Evolutionary conservation across 2,888 invertebrate species (phyloP), one percentile per base, ranked within the genome.

Genomic region (Phengaris arion): DNA sequence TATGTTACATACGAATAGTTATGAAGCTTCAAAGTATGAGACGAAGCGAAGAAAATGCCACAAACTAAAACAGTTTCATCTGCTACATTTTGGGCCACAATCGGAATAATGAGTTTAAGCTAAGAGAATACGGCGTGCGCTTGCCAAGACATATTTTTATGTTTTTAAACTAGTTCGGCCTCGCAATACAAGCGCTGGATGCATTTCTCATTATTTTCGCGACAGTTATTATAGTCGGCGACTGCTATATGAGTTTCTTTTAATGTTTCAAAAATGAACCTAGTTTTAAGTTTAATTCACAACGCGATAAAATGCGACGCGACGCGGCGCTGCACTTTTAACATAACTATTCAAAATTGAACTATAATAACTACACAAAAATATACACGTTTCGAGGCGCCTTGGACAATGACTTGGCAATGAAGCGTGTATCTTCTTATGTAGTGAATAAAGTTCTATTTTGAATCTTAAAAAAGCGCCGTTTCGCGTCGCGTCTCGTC

Each of bases 111-210:
- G 69, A 69, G 13, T 68, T 68, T 68, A 13, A 68, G 68, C 68
- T 69, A 69, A 69, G 69, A 69, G 48, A 69, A 69, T 48, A 48
- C 69, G 46, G 69, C 46, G 69, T 15, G 59, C 46, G 68, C n/a
- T 68, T 69, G 69, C 69, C 69, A 69, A 69, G 69, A 69, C 69
- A 69, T 69, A 48, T 69, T 69, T 69, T 69, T 69, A 69, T 69
- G 48, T 48, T 69, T 69, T 69, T 48, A 69, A 69, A 69, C n/a
- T 69, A 69, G 69, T 69, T 13, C 48, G 69, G 68, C 45, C 46
- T 59, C 59, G 59, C 59, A 35, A 59, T 64, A 45, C 35, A 64
- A 35, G 13, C 35, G 64, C 64, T 45, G 64, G 13, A 35, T 64
- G 64, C 64, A 64, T 64, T 64, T 64, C 64, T 45, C 64, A 64